A percentile compares a stretch with the other conserved stretches of the same genome.
These are phyloP conservation scores for Lasioglossum leucozonium DNA, from an alignment of 2,888 invertebrate genomes.

Conservation along the genomic window DNA sequence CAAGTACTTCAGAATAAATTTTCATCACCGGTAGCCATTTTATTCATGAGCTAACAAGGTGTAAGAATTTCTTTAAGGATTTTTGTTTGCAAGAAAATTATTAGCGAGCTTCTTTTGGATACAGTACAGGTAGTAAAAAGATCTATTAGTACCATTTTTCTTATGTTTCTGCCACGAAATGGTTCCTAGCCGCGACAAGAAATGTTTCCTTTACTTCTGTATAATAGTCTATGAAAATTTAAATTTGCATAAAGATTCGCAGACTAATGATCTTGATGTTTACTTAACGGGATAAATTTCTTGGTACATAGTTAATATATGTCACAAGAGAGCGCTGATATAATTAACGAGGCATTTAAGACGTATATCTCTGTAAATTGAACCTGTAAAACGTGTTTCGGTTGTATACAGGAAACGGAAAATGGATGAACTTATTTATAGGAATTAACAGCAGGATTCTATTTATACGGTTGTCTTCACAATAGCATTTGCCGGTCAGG, in stretches of 20 bases:
- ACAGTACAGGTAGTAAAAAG: not conserved
- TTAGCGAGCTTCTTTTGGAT: not conserved
- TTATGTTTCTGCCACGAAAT: not conserved
- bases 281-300: not conserved
- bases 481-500: not conserved
- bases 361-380: not conserved
- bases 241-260: not conserved
- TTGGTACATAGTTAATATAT: not conserved
- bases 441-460: not conserved
- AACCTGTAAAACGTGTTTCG: constrained; percentile 6
- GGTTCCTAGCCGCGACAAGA: not conserved
- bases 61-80: not conserved
- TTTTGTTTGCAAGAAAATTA: not conserved
- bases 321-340: not conserved
- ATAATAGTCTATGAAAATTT: not conserved
- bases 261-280: not conserved
- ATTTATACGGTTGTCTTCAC: not conserved
- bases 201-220: not conserved
- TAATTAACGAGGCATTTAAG: not conserved
- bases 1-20: not conserved
- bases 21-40: not conserved
- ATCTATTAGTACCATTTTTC: not conserved
- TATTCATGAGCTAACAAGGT: not conserved
- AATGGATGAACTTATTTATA: not conserved
- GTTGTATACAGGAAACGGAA: not conserved